Evolutionary conservation across 92 coral and sea anemone genomes (phyloP).

Genomic region (Plumapathes pennacea): DNA sequence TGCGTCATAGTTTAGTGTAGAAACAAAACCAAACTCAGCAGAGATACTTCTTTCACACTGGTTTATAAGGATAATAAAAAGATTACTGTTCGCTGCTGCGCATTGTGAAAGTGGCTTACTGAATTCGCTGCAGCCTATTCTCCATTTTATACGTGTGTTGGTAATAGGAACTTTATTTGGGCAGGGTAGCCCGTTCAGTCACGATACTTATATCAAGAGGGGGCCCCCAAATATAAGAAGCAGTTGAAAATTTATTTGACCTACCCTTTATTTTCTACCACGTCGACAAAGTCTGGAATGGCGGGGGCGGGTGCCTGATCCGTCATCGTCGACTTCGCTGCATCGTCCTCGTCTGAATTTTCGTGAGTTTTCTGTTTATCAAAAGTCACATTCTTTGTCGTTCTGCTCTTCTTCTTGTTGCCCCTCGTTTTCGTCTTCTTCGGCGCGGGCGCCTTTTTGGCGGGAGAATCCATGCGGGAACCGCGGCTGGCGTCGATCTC

Average conservation of each 20-base stretch:
- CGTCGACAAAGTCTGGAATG: constrained; percentile 83
- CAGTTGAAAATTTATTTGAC: not conserved
- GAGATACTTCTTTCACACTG: too few species aligned
- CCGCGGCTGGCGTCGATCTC: constrained; percentile 86
- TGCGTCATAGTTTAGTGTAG: too few species aligned
- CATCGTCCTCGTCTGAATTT: constrained; percentile 35
- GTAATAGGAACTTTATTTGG: too few species aligned
- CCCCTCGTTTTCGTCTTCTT: constrained; percentile 40
- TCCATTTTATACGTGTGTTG: too few species aligned
- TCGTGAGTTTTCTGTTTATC: constrained; percentile 44
- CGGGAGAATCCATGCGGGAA: constrained; percentile 25
- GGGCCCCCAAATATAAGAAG: too few species aligned
- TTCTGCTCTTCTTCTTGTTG: constrained; percentile 42
- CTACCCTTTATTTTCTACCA: constrained; percentile 87
- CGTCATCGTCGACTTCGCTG: constrained; percentile 39
- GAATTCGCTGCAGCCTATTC: too few species aligned
- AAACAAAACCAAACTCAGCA: too few species aligned
- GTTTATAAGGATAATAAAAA: too few species aligned
- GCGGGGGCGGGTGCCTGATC: constrained; percentile 54
- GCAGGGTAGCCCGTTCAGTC: too few species aligned
- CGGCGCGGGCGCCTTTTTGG: constrained; percentile 18
- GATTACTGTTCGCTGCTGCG: too few species aligned
- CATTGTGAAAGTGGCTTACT: too few species aligned
- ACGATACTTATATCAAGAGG: too few species aligned
- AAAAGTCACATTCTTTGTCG: constrained; percentile 67